Conservation (phyloP, 2,797 vertebrate genomes). For the Prionace glauca region DNA sequence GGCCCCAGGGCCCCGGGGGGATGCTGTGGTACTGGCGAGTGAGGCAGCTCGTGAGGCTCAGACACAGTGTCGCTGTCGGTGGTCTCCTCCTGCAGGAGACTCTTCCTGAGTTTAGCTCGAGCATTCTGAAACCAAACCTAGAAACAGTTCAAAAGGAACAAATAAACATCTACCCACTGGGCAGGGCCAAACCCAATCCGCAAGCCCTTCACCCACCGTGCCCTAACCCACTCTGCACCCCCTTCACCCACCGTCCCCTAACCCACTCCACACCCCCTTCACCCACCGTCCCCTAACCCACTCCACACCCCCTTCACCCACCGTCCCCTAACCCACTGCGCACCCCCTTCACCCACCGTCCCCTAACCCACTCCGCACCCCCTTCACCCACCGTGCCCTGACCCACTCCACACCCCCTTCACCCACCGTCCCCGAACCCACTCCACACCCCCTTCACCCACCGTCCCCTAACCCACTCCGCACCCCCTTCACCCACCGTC, state of each 20-base stretch:
- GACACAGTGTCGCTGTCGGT: conserved; percentile 42
- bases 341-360: too few relatives aligned
- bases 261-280: not conserved
- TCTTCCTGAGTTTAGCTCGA: conserved; percentile 58
- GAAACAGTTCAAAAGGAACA: not conserved
- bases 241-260: not conserved
- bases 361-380: too few relatives aligned
- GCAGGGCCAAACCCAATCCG: not conserved
- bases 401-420: too few relatives aligned
- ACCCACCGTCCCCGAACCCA: too few relatives aligned
- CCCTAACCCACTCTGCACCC: not conserved
- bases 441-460: too few relatives aligned
- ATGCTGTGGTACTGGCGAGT: not conserved
- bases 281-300: too few relatives aligned
- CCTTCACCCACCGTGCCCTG: too few relatives aligned
- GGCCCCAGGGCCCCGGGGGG: not conserved
- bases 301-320: too few relatives aligned
- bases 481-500: too few relatives aligned
- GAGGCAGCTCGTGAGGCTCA: conserved; percentile 40
- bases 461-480: too few relatives aligned
- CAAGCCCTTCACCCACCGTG: not conserved
- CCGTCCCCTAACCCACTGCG: too few relatives aligned
- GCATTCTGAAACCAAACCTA: conserved; percentile 67
- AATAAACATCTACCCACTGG: not conserved
- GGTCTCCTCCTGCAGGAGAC: conserved; percentile 50